Percentiles rank a stretch among this genome's conserved stretches.
phyloP scores from a whole-genome alignment of 2,888 invertebrate genomes.

The Abscondita cerata region DNA sequence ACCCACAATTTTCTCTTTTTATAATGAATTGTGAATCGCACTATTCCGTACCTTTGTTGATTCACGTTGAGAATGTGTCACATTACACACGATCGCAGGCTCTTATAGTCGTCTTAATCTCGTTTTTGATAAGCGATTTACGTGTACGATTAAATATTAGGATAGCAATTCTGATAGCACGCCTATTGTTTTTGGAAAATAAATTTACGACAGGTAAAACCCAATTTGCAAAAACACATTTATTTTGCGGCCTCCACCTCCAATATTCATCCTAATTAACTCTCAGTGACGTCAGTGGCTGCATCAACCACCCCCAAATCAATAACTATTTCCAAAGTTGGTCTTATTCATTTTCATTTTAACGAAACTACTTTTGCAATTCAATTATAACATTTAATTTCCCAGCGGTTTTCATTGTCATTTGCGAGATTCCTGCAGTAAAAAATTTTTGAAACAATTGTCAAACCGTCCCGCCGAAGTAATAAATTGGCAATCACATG shows the following conservation, averaged over 20 bases:
- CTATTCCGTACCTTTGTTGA: slow-evolving; percentile 22
- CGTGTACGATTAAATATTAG: slow-evolving; percentile 24
- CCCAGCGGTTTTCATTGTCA: too few species aligned
- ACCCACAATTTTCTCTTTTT: slow-evolving; percentile 19
- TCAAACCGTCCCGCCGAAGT: too few species aligned
- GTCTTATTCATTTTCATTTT: too few species aligned
- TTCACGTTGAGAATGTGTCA: slow-evolving; percentile 25
- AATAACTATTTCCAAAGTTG: too few species aligned
- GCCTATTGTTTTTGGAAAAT: too few species aligned
- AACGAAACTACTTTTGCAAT: background rate
- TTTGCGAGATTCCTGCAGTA: too few species aligned
- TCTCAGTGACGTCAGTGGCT: background rate
- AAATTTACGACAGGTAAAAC: too few species aligned
- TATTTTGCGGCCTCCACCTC: background rate
- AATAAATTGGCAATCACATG: too few species aligned
- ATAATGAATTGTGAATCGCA: slow-evolving; percentile 26
- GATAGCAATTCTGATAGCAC: background rate
- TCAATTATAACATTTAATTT: background rate
- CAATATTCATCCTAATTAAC: background rate
- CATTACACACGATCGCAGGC: slow-evolving; percentile 1
- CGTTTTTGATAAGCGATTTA: slow-evolving; percentile 21
- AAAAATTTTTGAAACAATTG: too few species aligned
- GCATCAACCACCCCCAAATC: too few species aligned
- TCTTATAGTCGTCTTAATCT: slow-evolving; percentile 15
- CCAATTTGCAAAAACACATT: background rate